phyloP scores from a whole-genome alignment of 2,888 invertebrate genomes.

The Aphrophora alni region DNA sequence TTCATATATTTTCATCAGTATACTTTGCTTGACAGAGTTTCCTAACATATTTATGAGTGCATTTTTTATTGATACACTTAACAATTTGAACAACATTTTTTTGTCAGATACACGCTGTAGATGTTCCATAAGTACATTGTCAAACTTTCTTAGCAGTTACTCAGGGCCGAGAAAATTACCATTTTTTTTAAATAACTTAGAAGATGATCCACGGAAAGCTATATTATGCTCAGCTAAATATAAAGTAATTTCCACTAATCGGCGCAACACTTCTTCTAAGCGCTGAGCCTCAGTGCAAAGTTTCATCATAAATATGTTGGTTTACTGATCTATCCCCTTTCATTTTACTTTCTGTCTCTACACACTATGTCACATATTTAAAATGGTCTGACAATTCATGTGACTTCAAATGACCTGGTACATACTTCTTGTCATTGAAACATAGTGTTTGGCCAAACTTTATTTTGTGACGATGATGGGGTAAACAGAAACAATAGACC shows the following conservation, averaged over 20 bases:
- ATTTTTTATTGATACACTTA: conserved; percentile 26
- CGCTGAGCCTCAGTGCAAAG: no score
- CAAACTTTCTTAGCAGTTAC: no score
- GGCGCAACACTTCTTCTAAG: no score
- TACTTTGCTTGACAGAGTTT: conserved; percentile 21
- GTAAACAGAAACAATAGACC: neutral
- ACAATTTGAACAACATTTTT: neutral
- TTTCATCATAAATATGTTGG: neutral
- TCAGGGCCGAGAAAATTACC: conserved; percentile 27
- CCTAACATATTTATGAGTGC: conserved; percentile 24
- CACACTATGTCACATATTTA: neutral
- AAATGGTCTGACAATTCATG: neutral
- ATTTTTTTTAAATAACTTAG: neutral
- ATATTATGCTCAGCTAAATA: no score
- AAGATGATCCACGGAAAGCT: no score
- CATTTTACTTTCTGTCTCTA: no score
- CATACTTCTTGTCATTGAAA: neutral
- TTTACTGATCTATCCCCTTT: no score
- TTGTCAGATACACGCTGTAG: neutral
- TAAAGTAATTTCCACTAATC: no score
- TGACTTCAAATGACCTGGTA: neutral
- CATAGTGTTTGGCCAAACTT: neutral
- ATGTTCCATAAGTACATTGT: no score
- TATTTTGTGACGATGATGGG: neutral
- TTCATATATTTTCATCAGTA: conserved; percentile 27